These are phyloP conservation scores for Antechinus stuartii DNA, from an alignment of 2,113 vertebrate genomes.

Conservation along the genomic window DNA sequence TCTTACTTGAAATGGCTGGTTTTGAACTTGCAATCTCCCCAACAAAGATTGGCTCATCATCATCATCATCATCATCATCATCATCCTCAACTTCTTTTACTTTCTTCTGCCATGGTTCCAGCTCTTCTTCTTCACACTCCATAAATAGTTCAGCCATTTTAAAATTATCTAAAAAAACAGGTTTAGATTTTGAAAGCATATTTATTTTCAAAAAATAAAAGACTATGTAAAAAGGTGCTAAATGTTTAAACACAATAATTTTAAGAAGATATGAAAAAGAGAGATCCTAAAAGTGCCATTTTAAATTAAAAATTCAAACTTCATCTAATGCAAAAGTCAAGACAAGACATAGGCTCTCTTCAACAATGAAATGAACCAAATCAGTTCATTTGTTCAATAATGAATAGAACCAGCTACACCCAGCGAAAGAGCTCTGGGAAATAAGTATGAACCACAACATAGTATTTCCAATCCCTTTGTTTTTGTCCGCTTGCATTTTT, in stretches of 20 bases:
- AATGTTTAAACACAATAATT: neutral
- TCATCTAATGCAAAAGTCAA: neutral
- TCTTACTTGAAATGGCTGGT: conserved; percentile 85
- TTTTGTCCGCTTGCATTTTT: no score
- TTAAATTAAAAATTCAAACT: neutral
- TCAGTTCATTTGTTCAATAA: no score
- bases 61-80: conserved; percentile 88
- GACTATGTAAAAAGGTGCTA: neutral
- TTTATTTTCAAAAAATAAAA: conserved; percentile 49
- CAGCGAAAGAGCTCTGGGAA: no score
- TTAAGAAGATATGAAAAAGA: neutral
- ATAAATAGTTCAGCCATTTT: conserved; percentile 99
- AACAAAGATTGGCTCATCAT: conserved; percentile 96
- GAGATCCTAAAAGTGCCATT: neutral
- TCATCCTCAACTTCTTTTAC: conserved; percentile 91
- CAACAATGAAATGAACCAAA: no score
- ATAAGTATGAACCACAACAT: no score
- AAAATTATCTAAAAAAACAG: conserved; percentile 57
- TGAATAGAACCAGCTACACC: no score
- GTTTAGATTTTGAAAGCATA: conserved; percentile 27
- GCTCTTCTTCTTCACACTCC: conserved; percentile 99
- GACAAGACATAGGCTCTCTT: neutral
- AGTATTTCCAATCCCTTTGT: no score
- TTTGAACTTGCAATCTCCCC: conserved; percentile 94
- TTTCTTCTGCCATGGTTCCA: conserved; percentile 97